phyloP scores from a whole-genome alignment of 2,888 invertebrate species.

The Himalopsyche anomala region DNA sequence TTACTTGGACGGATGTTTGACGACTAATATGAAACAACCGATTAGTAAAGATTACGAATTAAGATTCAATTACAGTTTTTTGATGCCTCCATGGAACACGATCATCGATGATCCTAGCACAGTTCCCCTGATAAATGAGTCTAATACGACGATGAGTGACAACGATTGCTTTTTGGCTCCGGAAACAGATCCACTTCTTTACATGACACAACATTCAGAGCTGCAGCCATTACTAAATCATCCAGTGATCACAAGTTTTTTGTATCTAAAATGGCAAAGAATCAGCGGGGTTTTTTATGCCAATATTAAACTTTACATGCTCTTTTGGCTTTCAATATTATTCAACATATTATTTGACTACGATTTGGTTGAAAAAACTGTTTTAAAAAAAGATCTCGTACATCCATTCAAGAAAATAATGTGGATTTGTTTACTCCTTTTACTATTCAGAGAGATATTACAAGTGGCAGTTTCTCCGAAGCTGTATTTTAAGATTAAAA shows the following conservation, averaged over 20 bases:
- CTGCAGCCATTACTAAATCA: constrained; percentile 84
- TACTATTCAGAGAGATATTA: constrained; percentile 82
- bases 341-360: constrained; percentile 82
- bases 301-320: constrained; percentile 83
- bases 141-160: constrained; percentile 70
- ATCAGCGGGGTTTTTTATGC: constrained; percentile 84
- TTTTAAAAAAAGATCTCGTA: constrained; percentile 72
- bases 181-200: constrained; percentile 86
- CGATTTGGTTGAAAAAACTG: constrained; percentile 73
- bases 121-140: constrained; percentile 73
- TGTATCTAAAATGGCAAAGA: constrained; percentile 88
- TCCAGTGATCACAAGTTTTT: constrained; percentile 87
- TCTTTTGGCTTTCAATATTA: constrained; percentile 83
- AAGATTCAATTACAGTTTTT: constrained; percentile 83
- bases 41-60: constrained; percentile 85
- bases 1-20: constrained; percentile 85
- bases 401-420: constrained; percentile 76
- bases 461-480: constrained; percentile 83
- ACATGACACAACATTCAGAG: constrained; percentile 83
- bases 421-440: constrained; percentile 77
- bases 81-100: constrained; percentile 80
- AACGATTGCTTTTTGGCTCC: constrained; percentile 74
- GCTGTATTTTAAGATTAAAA: constrained; percentile 81
- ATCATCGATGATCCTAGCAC: constrained; percentile 73
- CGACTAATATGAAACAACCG: constrained; percentile 80